Base-by-base conservation (phyloP, 92 coral and sea anemone species). In the Anthopleura xanthogrammica region DNA sequence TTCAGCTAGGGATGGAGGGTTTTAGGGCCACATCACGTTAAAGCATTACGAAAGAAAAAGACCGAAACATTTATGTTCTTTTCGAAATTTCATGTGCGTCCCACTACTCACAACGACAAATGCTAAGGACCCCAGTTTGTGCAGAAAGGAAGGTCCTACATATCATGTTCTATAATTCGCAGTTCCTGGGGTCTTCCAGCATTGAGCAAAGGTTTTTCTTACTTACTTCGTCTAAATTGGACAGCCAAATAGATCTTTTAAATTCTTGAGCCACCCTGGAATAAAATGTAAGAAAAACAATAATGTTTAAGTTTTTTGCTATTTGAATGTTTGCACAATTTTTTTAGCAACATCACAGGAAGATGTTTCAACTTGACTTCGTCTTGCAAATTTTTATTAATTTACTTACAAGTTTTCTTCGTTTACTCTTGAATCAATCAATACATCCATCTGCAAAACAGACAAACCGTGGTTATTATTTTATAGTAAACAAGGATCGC, bases 181-280 rank as follows among this genome's bases (percentile, higher is more conserved):
- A 54, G 58, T 54, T 12, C 58, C 50, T 9, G 50, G 50, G 7
- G 7, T 11, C 58, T 54, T 54, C 16, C 58, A 12, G 14, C 58
- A 54, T 13, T 46, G 19, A 68, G 74, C 29, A 68, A 2, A 68
- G 19, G 6, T 12, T 24, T 52, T 42, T 40, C 29, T 16, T 42
- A 12, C 79, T 48, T 56, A 92, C 95, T 92, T 89, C 91, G 36
- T 87, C 92, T 7, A 89, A 76, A 77, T 60, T 22, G 52, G 81
- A 85, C 19, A 89, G 88, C 95, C 95, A 92, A 52, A 87, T 65
- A 19, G 88, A 88, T 79, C 88, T 87, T 68, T 89, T 83, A 17
- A 83, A 81, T 77, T 89, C 88, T 23, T 87, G 84, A 20, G 90
- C 85, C 79, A 82, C 82, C 72, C 95, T 92, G 72, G 24, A 41